A percentile compares a stretch with the other conserved stretches of the same genome.
Conservation (phyloP, 2,888 invertebrate genomes). For the Yponomeuta sedellus region DNA sequence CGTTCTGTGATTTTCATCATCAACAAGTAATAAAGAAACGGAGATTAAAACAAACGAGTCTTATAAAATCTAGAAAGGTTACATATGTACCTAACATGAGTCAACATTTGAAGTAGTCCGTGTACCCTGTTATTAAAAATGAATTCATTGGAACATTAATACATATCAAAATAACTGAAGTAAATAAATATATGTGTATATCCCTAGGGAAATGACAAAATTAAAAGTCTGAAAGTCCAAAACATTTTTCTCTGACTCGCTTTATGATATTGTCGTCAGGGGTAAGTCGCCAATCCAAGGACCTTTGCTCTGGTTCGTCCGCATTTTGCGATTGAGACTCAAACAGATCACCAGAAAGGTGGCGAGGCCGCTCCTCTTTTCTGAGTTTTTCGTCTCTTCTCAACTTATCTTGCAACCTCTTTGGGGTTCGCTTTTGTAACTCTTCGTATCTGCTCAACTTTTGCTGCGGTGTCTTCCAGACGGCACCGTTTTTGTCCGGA, state of each 20-base stretch:
- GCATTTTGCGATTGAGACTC: conserved; percentile 58
- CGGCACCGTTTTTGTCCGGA: conserved; percentile 17
- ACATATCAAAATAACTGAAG: too few relatives aligned
- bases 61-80: conserved; percentile 6
- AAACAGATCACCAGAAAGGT: conserved; percentile 58
- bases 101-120: conserved; percentile 10
- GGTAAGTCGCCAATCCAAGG: conserved; percentile 51
- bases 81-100: too few relatives aligned
- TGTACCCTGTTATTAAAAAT: conserved; percentile 12
- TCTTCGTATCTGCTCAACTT: conserved; percentile 23
- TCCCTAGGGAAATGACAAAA: conserved; percentile 22
- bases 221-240: conserved; percentile 53
- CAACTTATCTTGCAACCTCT: background rate
- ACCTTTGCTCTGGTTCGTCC: conserved; percentile 38
- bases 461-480: conserved; percentile 48
- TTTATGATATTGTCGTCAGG: conserved; percentile 56
- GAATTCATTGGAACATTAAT: conserved; percentile 3
- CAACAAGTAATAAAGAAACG: background rate
- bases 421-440: conserved; percentile 19
- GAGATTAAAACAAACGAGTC: background rate
- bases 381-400: conserved; percentile 12
- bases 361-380: conserved; percentile 25
- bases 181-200: conserved; percentile 2
- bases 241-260: conserved; percentile 53
- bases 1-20: background rate